Conservation (phyloP, 2,797 vertebrate genomes). For the Ptychadena robeensis region DNA sequence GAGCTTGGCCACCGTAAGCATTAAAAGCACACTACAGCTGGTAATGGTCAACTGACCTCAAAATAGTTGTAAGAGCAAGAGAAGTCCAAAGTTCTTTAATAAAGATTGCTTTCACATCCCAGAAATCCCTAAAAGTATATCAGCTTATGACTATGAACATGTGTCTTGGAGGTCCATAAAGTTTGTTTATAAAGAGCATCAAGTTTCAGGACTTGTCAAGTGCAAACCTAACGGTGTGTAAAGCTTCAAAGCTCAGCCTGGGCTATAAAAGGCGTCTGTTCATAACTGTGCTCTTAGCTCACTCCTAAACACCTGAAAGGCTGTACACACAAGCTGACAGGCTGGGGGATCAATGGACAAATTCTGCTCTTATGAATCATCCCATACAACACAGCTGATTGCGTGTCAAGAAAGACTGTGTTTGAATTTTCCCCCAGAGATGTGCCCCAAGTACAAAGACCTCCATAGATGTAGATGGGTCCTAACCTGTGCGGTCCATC, state of each 20-base stretch:
- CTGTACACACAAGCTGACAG: constrained; percentile 6
- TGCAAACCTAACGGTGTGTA: constrained; percentile 1
- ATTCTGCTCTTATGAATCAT: background rate
- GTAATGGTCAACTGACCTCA: background rate
- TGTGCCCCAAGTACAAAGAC: background rate
- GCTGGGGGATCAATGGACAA: constrained; percentile 3
- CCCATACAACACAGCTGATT: constrained; percentile 14
- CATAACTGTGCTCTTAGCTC: constrained; percentile 4
- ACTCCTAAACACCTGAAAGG: constrained; percentile 14
- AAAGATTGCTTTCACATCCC: background rate
- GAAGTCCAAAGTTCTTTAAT: background rate
- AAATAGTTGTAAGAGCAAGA: background rate
- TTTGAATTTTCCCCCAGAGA: background rate
- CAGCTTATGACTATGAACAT: background rate
- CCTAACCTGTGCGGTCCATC: background rate
- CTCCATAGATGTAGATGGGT: background rate
- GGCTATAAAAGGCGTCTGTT: constrained; percentile 19
- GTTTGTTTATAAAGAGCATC: background rate
- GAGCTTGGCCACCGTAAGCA: too few species aligned
- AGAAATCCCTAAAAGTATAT: background rate
- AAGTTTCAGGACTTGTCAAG: background rate
- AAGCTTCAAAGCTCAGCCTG: background rate
- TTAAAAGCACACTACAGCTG: background rate
- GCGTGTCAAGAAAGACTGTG: constrained; percentile 4
- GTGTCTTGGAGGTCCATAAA: background rate